Evolutionary conservation across 2,888 invertebrate species (phyloP), one percentile per base, ranked within the genome.

Genomic region (Cosmia trapezina): DNA sequence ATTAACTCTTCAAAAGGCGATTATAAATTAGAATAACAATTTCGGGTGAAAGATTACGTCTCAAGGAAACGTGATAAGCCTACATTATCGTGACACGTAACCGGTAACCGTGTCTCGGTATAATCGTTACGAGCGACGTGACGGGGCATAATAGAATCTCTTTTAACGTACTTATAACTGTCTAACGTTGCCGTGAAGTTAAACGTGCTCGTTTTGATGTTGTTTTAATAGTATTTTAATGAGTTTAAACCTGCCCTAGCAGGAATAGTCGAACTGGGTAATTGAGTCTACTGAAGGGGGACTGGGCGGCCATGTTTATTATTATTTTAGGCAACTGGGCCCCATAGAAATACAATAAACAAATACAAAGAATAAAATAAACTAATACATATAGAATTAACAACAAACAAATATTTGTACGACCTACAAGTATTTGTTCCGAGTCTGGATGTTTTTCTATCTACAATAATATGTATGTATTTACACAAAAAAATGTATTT

Each of bases 11-110:
- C 53, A 64, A 28, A 74, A 59, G 22, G 57, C 62, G 73, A 74
- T 83, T 75, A 79, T 61, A 70, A 78, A 79, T 74, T 70, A 79
- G 56, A 73, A 74, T 79, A 53, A 63, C 66, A 70, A 62, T 73
- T 78, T 78, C 54, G 47, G 61, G 51, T 70, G 67, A 80, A 70
- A 68, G 75, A 81, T 79, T 66, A 67, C 65, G 59, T 69, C 59
- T 59, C 57, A 59, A 74, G 70, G 75, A 75, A 70, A 79, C 83
- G 76, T 81, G 80, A 75, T 75, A 83, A 79, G 80, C 70, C 47
- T 83, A 33, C 47, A 59, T 83, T 70, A 79, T 61, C 68, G 75
- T 68, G 61, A 68, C 75, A 79, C 67, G 83, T 53, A 37, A 61
- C 57, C 51, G 37, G 80, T 83, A 54, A 65, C 67, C 75, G 70